Conservation (phyloP, 2,888 invertebrate species). For the Oligia fasciuncula region DNA sequence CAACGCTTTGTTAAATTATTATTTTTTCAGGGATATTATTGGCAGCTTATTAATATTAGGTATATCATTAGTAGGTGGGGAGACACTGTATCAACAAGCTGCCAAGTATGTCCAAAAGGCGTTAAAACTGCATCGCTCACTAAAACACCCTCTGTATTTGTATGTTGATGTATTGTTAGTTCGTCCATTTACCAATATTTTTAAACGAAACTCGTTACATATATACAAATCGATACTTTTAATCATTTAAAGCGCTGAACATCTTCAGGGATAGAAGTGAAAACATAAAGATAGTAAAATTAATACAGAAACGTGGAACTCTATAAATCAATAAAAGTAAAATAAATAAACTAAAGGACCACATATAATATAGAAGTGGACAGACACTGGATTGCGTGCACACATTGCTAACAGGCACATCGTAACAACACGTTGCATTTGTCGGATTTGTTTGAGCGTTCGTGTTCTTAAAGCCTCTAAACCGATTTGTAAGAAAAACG, state of each 20-base stretch:
- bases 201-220: conserved; percentile 45
- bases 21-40: conserved; percentile 59
- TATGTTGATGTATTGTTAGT: conserved; percentile 79
- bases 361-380: conserved; percentile 89
- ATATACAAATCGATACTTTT: conserved; percentile 55
- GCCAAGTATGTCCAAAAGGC: conserved; percentile 68
- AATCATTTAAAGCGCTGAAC: conserved; percentile 69
- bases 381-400: conserved; percentile 88
- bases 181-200: conserved; percentile 60
- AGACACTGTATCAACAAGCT: conserved; percentile 69
- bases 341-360: conserved; percentile 85
- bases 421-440: conserved; percentile 77
- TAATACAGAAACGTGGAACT: conserved; percentile 81
- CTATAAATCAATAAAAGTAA: conserved; percentile 79
- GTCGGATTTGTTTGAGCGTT: conserved; percentile 75
- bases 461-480: conserved; percentile 79
- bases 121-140: conserved; percentile 73
- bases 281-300: conserved; percentile 83
- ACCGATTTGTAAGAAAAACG: conserved; percentile 69
- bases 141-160: conserved; percentile 77
- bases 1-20: conserved; percentile 69
- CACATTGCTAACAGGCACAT: conserved; percentile 88
- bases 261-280: conserved; percentile 73
- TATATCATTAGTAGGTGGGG: conserved; percentile 9
- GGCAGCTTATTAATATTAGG: conserved; percentile 72